Conservation (phyloP, 2,113 vertebrate genomes). For the Xiphophorus couchianus region DNA sequence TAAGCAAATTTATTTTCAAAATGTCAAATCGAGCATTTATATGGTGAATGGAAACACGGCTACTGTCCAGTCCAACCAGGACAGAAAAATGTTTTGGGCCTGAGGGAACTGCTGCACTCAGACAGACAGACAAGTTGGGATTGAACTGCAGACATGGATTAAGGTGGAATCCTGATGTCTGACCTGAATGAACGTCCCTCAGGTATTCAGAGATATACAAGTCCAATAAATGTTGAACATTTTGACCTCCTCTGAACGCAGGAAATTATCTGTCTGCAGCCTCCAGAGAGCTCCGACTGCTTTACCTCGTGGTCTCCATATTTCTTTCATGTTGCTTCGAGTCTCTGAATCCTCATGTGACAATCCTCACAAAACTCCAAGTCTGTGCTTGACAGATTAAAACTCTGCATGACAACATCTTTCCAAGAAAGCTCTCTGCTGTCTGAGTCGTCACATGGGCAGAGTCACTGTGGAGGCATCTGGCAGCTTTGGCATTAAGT, state of each 20-base stretch:
- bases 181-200: slow-evolving; percentile 18
- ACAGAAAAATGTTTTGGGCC: slow-evolving; percentile 3
- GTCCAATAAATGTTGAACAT: slow-evolving; percentile 9
- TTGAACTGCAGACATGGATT: slow-evolving; percentile 17
- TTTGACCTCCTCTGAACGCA: slow-evolving; percentile 18
- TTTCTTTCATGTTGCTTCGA: not conserved
- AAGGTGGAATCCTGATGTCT: slow-evolving; percentile 15
- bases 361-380: not conserved
- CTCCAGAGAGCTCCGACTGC: not conserved
- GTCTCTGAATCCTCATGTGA: not conserved
- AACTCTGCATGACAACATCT: not conserved
- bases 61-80: not conserved
- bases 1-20: too few species aligned
- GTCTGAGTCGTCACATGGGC: not conserved
- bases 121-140: slow-evolving; percentile 1
- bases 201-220: not conserved
- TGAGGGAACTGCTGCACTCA: not conserved
- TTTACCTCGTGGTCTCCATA: not conserved
- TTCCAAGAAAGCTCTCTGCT: not conserved
- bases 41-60: too few species aligned
- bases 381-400: not conserved
- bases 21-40: too few species aligned
- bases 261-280: slow-evolving; percentile 58
- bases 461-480: not conserved
- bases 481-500: not conserved